A percentile compares a stretch with the other conserved stretches of the same genome.
Evolutionary conservation across 2,888 invertebrate species (phyloP).

Genomic region (Caenorhabditis drosophilae): DNA sequence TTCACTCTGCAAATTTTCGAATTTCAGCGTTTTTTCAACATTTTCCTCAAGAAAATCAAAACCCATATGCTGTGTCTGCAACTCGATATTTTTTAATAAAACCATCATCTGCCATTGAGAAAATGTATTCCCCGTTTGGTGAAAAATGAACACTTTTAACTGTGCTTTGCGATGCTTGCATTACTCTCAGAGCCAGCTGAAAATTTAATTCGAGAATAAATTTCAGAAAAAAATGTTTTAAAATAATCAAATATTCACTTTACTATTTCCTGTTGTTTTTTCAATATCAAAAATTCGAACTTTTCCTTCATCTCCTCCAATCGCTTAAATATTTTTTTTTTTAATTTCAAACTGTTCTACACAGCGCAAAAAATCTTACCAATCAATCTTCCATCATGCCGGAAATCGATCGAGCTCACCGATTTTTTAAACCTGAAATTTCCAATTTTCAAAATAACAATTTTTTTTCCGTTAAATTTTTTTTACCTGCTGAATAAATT

Average conservation of each 20-base stretch:
- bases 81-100: slow-evolving; percentile 58
- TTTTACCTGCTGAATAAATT: slow-evolving; percentile 55
- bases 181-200: slow-evolving; percentile 38
- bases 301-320: slow-evolving; percentile 86
- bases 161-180: slow-evolving; percentile 36
- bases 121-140: slow-evolving; percentile 36
- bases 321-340: slow-evolving; percentile 72
- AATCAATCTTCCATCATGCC: slow-evolving; percentile 68
- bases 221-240: not conserved
- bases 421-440: slow-evolving; percentile 68
- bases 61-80: slow-evolving; percentile 38
- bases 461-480: not conserved
- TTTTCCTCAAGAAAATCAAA: not conserved
- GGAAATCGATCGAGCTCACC: slow-evolving; percentile 70
- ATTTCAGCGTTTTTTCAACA: slow-evolving; percentile 7
- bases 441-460: not conserved
- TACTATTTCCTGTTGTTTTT: slow-evolving; percentile 70
- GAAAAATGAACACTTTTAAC: slow-evolving; percentile 40
- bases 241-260: too few relatives aligned
- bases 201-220: not conserved
- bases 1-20: slow-evolving; percentile 23
- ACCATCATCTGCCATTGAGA: slow-evolving; percentile 64
- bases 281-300: slow-evolving; percentile 87
- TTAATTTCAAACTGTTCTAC: not conserved
- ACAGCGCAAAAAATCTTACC: slow-evolving; percentile 66